Evolutionary conservation across 1,140 invertebrate species (phyloP), one percentile per base, ranked within the genome.

Genomic region (Meloidogyne floridensis): DNA sequence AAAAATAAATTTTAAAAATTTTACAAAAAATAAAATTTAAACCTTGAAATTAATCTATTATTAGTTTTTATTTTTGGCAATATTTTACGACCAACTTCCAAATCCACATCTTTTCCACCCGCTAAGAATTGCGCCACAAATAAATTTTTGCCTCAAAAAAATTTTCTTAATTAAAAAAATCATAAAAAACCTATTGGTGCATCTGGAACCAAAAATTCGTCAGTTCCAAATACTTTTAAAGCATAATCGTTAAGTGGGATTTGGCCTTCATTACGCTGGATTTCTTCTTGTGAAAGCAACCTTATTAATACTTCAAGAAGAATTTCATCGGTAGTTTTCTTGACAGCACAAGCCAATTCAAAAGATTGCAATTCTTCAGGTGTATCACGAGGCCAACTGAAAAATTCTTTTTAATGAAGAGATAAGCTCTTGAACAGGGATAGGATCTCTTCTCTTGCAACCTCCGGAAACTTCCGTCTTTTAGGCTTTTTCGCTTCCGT

Each of bases 221-320:
- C 85, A 6, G 73, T 75, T 6, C 85, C 85, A 74, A 20, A 82
- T 13, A 85, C 77, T 77, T 85, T 82, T 32, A 86, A 43, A 13
- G 80, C 78, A 73, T 83, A 86, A 18, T 87, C 86, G n/a, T 77
- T 71, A 11, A 86, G 42, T 13, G 84, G 86, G 56, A 87, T 86
- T 51, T 70, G 9, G n/a, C 84, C 84, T 4, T 69, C 77, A 20
- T 87, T 86, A 47, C 54, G 56, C 18, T 72, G 71, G 8, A 86
- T 51, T n/a, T 56, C 70, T 69, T 87, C 85, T n/a, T 59, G 78
- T n/a, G 84, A 42, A 8, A 86, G 73, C 13, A 87, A 71, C 18
- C 80, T 56, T 11, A 82, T 75, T 65, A 86, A 73, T 10, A 86
- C 85, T 47, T 85, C 75, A 2, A 78, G 32, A 51, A 86, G 71